Conservation (phyloP, 2,797 vertebrate genomes). For the Labeo calbasu region DNA sequence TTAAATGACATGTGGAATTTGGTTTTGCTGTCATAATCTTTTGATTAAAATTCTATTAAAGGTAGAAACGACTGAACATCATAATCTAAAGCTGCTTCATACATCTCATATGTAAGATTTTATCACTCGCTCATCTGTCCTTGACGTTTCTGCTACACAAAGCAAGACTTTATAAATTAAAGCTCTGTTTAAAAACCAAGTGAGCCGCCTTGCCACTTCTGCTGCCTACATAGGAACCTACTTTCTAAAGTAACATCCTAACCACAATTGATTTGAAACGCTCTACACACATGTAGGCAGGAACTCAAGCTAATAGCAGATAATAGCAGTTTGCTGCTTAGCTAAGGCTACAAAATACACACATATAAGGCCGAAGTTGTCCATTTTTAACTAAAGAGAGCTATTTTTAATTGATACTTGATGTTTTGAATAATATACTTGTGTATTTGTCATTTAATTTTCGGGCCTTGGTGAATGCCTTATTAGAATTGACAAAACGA, state of each 20-base stretch:
- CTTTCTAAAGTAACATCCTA: constrained; percentile 1
- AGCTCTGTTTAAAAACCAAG: neutral
- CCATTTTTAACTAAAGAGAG: neutral
- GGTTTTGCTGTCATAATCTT: neutral
- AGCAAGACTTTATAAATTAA: constrained; percentile 5
- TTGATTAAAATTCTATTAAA: neutral
- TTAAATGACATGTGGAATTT: neutral
- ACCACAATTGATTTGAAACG: neutral
- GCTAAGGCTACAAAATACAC: neutral
- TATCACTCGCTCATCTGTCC: neutral
- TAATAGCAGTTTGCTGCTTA: neutral
- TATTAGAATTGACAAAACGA: neutral
- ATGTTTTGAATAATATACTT: neutral
- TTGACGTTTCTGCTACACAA: neutral
- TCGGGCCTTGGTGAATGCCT: neutral
- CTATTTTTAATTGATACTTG: neutral
- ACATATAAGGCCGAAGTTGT: neutral
- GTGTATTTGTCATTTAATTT: neutral
- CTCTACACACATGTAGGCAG: neutral
- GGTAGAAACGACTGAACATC: neutral
- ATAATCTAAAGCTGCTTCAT: constrained; percentile 7
- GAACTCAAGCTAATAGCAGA: neutral
- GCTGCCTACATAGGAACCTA: neutral
- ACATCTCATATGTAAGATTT: constrained; percentile 10
- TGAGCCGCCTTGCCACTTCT: neutral